Base-by-base conservation (phyloP, 2,113 vertebrate species). In the Cichladusa arquata region DNA sequence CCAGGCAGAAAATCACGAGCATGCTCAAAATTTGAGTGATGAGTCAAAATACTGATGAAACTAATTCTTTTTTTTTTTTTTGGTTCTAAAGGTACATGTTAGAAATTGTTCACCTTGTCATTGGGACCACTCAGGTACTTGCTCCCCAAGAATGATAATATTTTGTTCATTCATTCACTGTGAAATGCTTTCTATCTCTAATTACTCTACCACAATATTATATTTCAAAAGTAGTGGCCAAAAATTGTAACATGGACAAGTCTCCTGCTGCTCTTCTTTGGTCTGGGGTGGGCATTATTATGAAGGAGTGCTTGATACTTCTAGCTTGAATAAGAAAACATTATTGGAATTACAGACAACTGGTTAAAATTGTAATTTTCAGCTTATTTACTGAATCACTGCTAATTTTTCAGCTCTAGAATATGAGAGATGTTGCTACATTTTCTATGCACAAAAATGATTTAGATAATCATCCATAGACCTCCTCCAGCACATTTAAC, bases 131-230 rank as follows among this genome's bases (percentile, higher is more conserved):
- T n/a, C 23, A 18, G 29, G 14, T n/a, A 48, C 17, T 66, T 69
- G 33, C 58, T 88, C 54, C 79, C 54, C 38, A 42, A 64, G 70
- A 76, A 26, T 26, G 33, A 57, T 44, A 70, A 16, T 60, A 76
- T 81, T 93, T 95, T 83, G 28, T 53, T 97, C 18, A 51, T 86
- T 93, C 77, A 84, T 85, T 95, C 88, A 42, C 69, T 80, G 15
- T 38, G 33, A 92, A 81, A 65, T 83, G 48, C 31, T 81, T 92
- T 94, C 80, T 66, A 24, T 81, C 96, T 96, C 90, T 93, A 53
- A 80, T 47, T 93, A n/a, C n/a, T n/a, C n/a, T n/a, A 91, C 79
- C 88, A 51, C 85, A 95, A 66, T 70, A 93, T 93, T 93, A 26
- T 71, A 87, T 70, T 81, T 94, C 82, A 88, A 93, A 96, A 92